phyloP scores from a whole-genome alignment of 2,797 vertebrate genomes.

The Paramormyrops hopkinsi region DNA sequence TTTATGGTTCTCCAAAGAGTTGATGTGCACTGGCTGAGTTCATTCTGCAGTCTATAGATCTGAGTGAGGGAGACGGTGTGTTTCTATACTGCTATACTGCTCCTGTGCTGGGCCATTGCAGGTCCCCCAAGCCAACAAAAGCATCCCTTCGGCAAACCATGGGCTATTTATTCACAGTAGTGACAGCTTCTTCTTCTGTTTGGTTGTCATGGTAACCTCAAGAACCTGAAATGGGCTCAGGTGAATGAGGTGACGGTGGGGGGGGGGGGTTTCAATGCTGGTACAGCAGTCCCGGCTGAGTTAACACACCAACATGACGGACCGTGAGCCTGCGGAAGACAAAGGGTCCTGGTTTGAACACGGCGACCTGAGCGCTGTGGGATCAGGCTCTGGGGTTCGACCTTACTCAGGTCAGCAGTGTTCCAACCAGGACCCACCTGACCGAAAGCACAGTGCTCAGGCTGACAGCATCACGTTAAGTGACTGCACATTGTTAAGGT shows the following conservation, averaged over 20 bases:
- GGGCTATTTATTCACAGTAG: slow-evolving; percentile 77
- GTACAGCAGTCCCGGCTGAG: neutral
- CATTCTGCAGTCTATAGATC: too few species aligned
- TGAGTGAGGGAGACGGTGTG: neutral
- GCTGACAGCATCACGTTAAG: neutral
- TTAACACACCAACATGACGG: neutral
- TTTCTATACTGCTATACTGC: neutral
- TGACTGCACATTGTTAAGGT: neutral
- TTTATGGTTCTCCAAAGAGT: neutral
- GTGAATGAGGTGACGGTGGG: slow-evolving; percentile 29
- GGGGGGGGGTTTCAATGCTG: neutral
- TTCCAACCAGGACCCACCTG: neutral
- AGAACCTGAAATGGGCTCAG: slow-evolving; percentile 83
- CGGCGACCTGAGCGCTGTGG: neutral
- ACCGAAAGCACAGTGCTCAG: neutral
- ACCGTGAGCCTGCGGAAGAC: neutral
- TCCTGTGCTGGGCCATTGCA: neutral
- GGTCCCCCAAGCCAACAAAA: slow-evolving; percentile 86
- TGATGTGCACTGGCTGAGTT: slow-evolving; percentile 56
- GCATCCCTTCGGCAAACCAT: slow-evolving; percentile 93
- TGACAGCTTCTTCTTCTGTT: slow-evolving; percentile 66
- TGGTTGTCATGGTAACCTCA: slow-evolving; percentile 96
- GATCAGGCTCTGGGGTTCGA: neutral
- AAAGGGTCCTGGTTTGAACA: neutral
- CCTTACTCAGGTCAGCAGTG: neutral